Conservation (phyloP, 2,113 vertebrate genomes). For the Connochaetes taurinus region DNA sequence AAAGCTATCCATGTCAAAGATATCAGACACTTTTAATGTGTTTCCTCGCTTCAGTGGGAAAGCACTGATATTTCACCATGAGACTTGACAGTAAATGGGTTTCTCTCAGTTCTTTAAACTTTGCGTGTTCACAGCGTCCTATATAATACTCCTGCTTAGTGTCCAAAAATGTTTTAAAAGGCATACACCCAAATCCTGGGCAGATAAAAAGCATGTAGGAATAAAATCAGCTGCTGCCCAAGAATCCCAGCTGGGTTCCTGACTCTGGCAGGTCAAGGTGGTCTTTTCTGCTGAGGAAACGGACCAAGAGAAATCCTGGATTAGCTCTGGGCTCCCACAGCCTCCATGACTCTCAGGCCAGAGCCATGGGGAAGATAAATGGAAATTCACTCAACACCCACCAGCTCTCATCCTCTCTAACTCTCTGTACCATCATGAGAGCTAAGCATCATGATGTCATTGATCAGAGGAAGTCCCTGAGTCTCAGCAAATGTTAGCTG, state of each 20-base stretch:
- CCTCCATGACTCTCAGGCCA: background rate
- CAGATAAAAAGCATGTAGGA: background rate
- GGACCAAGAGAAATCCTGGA: background rate
- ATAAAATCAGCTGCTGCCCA: background rate
- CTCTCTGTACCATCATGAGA: rapidly evolving
- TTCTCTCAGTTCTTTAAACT: background rate
- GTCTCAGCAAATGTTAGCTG: background rate
- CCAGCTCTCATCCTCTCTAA: background rate
- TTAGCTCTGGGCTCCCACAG: background rate
- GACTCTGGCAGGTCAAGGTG: background rate
- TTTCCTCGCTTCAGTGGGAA: background rate
- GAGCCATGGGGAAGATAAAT: background rate
- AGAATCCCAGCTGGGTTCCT: background rate
- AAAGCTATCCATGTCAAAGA: background rate
- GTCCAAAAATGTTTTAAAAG: background rate
- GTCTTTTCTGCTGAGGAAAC: background rate
- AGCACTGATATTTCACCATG: background rate
- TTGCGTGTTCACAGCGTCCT: background rate
- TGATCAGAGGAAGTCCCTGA: background rate
- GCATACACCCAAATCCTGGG: background rate
- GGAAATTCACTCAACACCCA: background rate
- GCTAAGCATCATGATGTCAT: background rate
- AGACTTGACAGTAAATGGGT: background rate
- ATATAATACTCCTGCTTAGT: background rate
- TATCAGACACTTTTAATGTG: background rate